Evolutionary conservation across 1,140 invertebrate genomes (phyloP), one percentile per base, ranked within the genome.

Genomic region (Drosophila nannoptera): DNA sequence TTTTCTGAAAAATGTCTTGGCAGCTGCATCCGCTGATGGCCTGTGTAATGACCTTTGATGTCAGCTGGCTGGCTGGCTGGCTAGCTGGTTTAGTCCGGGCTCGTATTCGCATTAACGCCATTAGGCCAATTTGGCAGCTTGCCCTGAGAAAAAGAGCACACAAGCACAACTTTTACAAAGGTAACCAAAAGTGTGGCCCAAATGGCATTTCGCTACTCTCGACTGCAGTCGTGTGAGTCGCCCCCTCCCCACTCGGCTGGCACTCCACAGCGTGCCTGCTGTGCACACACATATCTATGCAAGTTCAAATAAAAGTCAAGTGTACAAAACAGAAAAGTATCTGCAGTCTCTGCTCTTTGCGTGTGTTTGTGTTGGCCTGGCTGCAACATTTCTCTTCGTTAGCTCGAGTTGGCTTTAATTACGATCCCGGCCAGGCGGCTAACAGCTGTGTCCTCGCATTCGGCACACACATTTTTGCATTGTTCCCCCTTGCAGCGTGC

Each of bases 61-160:
- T 65, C 62, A 59, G 68, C 68, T 54, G 32, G 56, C n/a, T 78
- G 49, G 62, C 54, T 35, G 60, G 22, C 22, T 22, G 22, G 22
- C 22, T 22, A 22, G 22, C 58, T 81, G 77, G 62, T 48, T 84
- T 66, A 80, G 73, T 80, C 81, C 38, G 56, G 73, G 67, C 80
- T 86, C 77, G 80, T 84, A 86, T 84, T 86, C 80, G 77, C 81
- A 84, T 84, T 84, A 84, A 84, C 81, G 81, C 81, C 81, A 84
- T 84, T 86, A 84, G 70, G 81, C 81, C 81, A 84, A 84, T 84
- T 84, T 84, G 81, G 81, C 81, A 84, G 46, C 75, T 59, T 84
- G 81, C 81, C 81, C 81, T 77, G 63, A 53, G 52, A 58, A 69
- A 75, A 59, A 54, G 60, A 48, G 40, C 40, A 43, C 40, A 7